Conservation (phyloP, 1,140 invertebrate species). For the Drosophila santomea region DNA sequence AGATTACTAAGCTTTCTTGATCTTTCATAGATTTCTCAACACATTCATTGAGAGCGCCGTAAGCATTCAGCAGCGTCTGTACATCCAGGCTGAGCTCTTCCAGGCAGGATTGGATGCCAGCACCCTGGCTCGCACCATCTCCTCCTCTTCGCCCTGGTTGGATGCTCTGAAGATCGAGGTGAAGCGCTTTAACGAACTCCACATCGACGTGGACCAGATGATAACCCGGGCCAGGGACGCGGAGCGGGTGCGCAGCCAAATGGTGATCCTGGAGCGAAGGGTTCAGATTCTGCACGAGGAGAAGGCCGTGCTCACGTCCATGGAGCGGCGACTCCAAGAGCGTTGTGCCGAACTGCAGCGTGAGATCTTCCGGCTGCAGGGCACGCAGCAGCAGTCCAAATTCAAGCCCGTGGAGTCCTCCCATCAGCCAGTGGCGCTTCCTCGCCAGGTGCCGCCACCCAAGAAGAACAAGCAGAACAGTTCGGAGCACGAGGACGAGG, state of each 20-base stretch:
- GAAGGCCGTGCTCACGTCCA: slow-evolving; percentile 89
- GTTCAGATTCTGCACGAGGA: slow-evolving; percentile 93
- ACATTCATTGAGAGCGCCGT: slow-evolving; percentile 91
- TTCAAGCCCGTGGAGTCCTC: slow-evolving; percentile 79
- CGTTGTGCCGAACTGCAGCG: slow-evolving; percentile 89
- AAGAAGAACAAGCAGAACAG: slow-evolving; percentile 85
- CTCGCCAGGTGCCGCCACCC: slow-evolving; percentile 72
- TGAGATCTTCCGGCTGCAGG: slow-evolving; percentile 85
- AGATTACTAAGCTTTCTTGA: neutral
- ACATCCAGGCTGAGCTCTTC: slow-evolving; percentile 95
- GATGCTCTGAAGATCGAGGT: slow-evolving; percentile 88
- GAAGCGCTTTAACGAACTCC: slow-evolving; percentile 89
- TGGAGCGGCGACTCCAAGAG: slow-evolving; percentile 92
- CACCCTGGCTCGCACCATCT: slow-evolving; percentile 87
- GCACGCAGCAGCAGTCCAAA: slow-evolving; percentile 69
- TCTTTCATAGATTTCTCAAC: slow-evolving; percentile 89
- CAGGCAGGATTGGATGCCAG: slow-evolving; percentile 92
- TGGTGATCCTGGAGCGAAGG: slow-evolving; percentile 89
- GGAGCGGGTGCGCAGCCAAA: slow-evolving; percentile 85
- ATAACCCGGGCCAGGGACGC: slow-evolving; percentile 78
- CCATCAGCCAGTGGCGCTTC: slow-evolving; percentile 75
- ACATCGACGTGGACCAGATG: slow-evolving; percentile 89
- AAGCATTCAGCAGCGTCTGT: slow-evolving; percentile 91
- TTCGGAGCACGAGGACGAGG: slow-evolving; percentile 93
- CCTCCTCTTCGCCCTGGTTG: slow-evolving; percentile 85